Evolutionary conservation across 2,113 vertebrate genomes (phyloP).

Genomic region (Emydocephalus ijimae): DNA sequence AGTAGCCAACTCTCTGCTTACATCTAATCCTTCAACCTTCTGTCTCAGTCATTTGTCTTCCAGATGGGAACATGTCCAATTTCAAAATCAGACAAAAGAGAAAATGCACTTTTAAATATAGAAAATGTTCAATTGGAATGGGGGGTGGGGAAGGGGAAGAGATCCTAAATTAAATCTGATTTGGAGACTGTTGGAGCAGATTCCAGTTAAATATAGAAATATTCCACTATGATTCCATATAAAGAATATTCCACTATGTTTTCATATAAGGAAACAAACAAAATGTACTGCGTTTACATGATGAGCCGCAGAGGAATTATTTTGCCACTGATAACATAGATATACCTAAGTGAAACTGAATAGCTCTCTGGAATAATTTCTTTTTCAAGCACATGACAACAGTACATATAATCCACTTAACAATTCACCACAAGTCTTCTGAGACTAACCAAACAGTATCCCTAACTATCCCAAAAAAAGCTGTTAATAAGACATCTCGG

Average conservation of each 20-base stretch:
- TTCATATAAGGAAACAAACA: not conserved
- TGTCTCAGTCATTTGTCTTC: not conserved
- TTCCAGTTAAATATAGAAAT: not conserved
- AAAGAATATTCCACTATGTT: not conserved
- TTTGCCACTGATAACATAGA: accelerated
- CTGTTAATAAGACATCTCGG: not conserved
- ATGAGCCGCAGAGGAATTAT: not conserved
- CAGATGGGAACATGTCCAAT: not conserved
- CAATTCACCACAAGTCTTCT: not conserved
- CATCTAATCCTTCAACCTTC: not conserved
- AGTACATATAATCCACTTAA: not conserved
- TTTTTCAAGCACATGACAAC: not conserved
- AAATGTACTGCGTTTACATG: not conserved
- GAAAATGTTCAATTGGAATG: not conserved
- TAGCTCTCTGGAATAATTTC: not conserved
- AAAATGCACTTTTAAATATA: not conserved
- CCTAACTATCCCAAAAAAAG: not conserved
- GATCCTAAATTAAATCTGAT: not conserved
- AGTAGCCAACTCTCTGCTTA: not conserved
- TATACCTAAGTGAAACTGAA: not conserved
- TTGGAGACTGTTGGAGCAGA: not conserved
- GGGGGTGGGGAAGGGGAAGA: accelerated
- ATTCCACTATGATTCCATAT: not conserved
- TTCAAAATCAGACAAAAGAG: not conserved
- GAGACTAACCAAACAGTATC: not conserved